Evolutionary conservation across 2,797 vertebrate species (phyloP), one percentile per base, ranked within the genome.

Genomic region (Pempheris klunzingeri): DNA sequence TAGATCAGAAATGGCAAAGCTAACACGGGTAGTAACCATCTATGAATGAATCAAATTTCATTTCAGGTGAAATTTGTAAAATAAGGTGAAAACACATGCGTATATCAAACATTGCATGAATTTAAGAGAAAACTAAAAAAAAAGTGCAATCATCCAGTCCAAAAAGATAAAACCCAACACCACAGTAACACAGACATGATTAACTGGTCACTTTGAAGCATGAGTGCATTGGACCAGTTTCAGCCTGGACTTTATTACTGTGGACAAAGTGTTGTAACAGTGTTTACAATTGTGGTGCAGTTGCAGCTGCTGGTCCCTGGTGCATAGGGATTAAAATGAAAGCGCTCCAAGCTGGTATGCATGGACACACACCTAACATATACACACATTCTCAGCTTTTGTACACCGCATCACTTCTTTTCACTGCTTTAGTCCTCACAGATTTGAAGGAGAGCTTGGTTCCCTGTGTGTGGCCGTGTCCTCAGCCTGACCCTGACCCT

Each of bases 281-380:
- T 15, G 26, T 43, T 66, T 0, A 36, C 3, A 28, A 59, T 57
- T 83, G 43, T 85, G 74, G 24, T 84, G 9, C 24, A 94, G 92
- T 94, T 74, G 92, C 92, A 83, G 89, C 89, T 28, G 90, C 92
- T 52, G 93, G 93, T 60, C 72, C 64, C n/a, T 93, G 92, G 93
- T 93, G 87, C 67, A 61, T 63, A 59, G 86, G 81, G 24, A 59
- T 88, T 53, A 12, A 77, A 67, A 71, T 73, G 52, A 44, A 86
- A 49, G 68, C 61, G 0, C 74, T 93, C 24, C 74, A 86, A 13
- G 44, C 70, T 57, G 92, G 93, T 93, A 78, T 41, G 81, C 61
- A n/a, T n/a, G n/a, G n/a, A 10, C 0, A 52, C 34, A 61, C 49
- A 41, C 28, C 10, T 7, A 12, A 13, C 36, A 47, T 6, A 18